Base-by-base conservation (phyloP, 2,888 invertebrate genomes). In the Taenaris catops region DNA sequence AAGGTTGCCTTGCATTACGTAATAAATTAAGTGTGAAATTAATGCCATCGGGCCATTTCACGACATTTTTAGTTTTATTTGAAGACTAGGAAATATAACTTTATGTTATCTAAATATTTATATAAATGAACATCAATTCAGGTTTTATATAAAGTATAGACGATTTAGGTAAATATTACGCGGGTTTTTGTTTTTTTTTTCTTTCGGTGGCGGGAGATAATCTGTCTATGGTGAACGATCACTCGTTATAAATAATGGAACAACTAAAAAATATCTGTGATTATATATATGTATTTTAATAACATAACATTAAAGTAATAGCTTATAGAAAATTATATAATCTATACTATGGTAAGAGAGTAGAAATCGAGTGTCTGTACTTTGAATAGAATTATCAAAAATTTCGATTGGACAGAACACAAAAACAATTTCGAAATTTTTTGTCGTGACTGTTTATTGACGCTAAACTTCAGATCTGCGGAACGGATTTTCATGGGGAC, bases 1-100 rank as follows among this genome's bases (percentile, higher is more conserved):
- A 65, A 61, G 86, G 84, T 84, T 75, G 80, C 83, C 84, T 84
- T 80, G 62, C 69, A 54, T 70, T 78, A 84, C 84, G 84, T 84
- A 70, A 69, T 56, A 69, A 68, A 34, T 29, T 27, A n/a, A 39
- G 31, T 29, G 9, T 34, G 21, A 40, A 38, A 25, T 10, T 25
- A 12, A 25, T 10, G 8, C 28, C 12, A 24, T 28, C 20, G 4
- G 8, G 12, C 27, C 19, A 19, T 8, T 27, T 24, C 25, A 37
- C 40, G 39, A 34, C 38, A 36, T 36, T 39, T 31, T 33, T 18
- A 25, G 17, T 28, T n/a, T 38, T 25, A 43, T 12, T 26, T 17
- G 16, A 17, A 17, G 16, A 17, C 16, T 6, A 6, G 16, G 5
- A 17, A 17, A 17, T 6, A 17, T n/a, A n/a, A n/a, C n/a, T n/a